Evolutionary conservation across 2,797 vertebrate genomes (phyloP), one percentile per base, ranked within the genome.

Genomic region (Macroramphosus scolopax): DNA sequence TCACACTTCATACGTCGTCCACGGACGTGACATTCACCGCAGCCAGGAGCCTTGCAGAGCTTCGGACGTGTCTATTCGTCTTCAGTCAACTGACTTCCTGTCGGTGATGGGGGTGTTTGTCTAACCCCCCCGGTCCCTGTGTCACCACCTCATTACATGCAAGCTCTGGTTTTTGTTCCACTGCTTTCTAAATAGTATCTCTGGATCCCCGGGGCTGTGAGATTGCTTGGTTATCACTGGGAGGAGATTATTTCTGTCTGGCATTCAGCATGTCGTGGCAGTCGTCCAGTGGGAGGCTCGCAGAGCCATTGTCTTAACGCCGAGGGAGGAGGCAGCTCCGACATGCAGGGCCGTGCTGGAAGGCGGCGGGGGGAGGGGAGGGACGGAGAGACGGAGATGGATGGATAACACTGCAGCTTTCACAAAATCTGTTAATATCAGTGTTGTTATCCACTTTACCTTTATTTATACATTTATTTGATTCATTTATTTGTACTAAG

Each of bases 241-340:
- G 31, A 81, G 72, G 71, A 80, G 80, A 86, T 86, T 80, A 83
- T 82, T 80, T 72, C 67, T 78, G 67, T 76, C 61, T 72, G 65
- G 39, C 66, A 63, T 77, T 74, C 48, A 49, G 66, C 49, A 24
- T 46, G 51, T 39, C 24, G 18, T 85, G 83, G 82, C 82, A 78
- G 82, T 75, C 68, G 62, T 76, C 72, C 80, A 77, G 72, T 18
- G 59, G 41, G 64, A 56, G 30, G 54, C 72, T 72, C 34, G 13
- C 43, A 30, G 58, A 73, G 56, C 63, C 66, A 68, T 82, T 85
- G 80, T 87, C 68, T 72, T 36, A 63, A 46, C 50, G 62, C 69
- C 44, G 33, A 5, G 52, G 50, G 56, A 63, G 42, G 47, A 56
- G 49, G 68, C 25, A 2, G 60, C 55, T 63, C 52, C 56, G 54